phyloP scores from a whole-genome alignment of 1,140 invertebrate species.

The Drosophila nigrodunni region DNA sequence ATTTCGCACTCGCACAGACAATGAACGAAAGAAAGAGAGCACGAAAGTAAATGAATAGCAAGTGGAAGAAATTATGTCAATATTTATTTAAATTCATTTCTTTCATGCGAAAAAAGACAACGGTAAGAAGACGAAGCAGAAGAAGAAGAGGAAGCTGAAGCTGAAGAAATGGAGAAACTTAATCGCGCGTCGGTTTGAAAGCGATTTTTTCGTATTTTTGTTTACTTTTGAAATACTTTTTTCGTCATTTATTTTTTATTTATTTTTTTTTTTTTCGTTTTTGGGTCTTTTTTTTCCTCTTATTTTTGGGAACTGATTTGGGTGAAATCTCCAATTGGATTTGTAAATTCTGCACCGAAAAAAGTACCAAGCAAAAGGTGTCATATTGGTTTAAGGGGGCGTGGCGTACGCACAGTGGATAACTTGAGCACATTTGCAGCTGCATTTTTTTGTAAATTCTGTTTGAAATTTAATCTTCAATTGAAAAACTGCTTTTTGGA shows the following conservation, averaged over 20 bases:
- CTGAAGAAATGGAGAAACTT: constrained; percentile 71
- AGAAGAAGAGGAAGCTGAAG: constrained; percentile 3
- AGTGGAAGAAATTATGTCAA: constrained; percentile 79
- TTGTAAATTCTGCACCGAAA: not conserved
- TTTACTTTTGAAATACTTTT: constrained; percentile 60
- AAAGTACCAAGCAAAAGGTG: not conserved
- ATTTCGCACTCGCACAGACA: constrained; percentile 25
- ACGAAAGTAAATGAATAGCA: constrained; percentile 23
- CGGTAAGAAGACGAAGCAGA: constrained; percentile 9
- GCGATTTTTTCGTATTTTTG: constrained; percentile 50
- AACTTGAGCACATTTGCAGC: no score
- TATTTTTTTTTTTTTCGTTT: constrained; percentile 45
- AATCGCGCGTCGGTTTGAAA: constrained; percentile 67
- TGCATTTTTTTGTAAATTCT: no score
- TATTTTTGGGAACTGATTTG: not conserved
- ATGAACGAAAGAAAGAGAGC: constrained; percentile 15
- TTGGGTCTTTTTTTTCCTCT: constrained; percentile 21
- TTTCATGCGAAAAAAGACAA: constrained; percentile 52
- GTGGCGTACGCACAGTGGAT: no score
- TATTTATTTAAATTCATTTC: constrained; percentile 83
- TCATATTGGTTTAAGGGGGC: no score
- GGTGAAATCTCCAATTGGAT: constrained; percentile 38
- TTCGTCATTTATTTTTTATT: constrained; percentile 52
- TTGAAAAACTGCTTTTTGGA: no score
- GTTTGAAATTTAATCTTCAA: no score